phyloP scores from a whole-genome alignment of 1,140 invertebrate species.

The Oncopeltus fasciatus region DNA sequence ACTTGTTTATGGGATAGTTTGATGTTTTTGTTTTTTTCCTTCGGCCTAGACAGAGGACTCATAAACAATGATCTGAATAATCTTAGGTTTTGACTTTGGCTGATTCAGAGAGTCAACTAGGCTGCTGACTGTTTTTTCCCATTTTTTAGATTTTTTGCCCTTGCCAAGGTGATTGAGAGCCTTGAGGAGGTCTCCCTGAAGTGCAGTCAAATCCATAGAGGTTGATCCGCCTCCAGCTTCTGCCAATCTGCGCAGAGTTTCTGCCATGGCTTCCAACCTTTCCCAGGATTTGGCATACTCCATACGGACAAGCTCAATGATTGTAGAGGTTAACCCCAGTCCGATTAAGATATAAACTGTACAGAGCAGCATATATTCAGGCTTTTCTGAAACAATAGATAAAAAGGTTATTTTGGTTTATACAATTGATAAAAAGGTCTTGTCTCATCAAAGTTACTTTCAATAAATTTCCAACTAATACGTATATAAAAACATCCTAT shows the following conservation, averaged over 20 bases:
- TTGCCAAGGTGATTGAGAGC: conserved; percentile 24
- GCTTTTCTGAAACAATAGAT: conserved; percentile 45
- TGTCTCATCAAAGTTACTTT: too few species aligned
- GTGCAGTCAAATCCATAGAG: conserved; percentile 49
- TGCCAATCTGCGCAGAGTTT: conserved; percentile 55
- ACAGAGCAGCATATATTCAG: conserved; percentile 76
- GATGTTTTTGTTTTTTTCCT: too few species aligned
- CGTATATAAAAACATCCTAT: too few species aligned
- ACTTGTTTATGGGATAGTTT: too few species aligned
- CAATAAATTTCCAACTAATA: too few species aligned
- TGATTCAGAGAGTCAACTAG: conserved; percentile 10
- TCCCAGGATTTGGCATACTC: conserved; percentile 77
- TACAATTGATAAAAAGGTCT: too few species aligned
- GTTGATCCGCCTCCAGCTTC: conserved; percentile 49
- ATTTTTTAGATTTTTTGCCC: conserved; percentile 2
- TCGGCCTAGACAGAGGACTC: conserved; percentile 51
- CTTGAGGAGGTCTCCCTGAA: conserved; percentile 46
- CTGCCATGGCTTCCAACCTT: conserved; percentile 60
- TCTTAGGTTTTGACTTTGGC: conserved; percentile 23
- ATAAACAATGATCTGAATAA: conserved; percentile 73
- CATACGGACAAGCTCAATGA: conserved; percentile 73
- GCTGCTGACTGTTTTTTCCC: conserved; percentile 16
- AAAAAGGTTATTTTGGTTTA: too few species aligned
- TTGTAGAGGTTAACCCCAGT: conserved; percentile 82
- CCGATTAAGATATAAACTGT: conserved; percentile 87